Evolutionary conservation across 2,888 invertebrate genomes (phyloP), one percentile per base, ranked within the genome.

Genomic region (Zygogramma bicolorata): DNA sequence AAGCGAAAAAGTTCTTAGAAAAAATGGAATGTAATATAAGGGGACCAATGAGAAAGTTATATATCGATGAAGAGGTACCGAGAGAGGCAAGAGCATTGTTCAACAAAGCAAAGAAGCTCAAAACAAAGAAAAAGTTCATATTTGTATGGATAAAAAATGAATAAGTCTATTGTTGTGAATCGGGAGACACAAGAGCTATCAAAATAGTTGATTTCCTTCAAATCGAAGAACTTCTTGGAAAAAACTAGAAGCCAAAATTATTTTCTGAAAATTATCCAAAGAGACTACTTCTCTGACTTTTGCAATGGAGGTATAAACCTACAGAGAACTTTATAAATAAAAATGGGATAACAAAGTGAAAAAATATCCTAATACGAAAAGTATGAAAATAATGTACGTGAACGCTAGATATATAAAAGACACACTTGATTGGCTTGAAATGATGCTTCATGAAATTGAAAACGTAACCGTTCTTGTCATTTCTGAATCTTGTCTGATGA

Each of bases 101-200:
- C 10, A 58, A 58, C 27, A 58, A 58, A 58, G 58, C 58, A 58
- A 58, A 58, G 29, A 58, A 58, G 31, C 58, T 58, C 58, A 58
- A 58, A 58, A 58, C 29, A 20, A 10, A 22, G 58, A 58, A 29
- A 58, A 58, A 13, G 29, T 58, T 31, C n/a, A 58, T 6, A 57
- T 57, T 57, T 22, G 57, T 61, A 61, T 57, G 22, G 57, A 57
- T 25, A 57, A 57, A 57, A 57, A 25, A 57, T 57, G 25, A 25
- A 57, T 25, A 4, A 25, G 57, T 57, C 25, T 57, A 57, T 57
- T 57, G 57, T 27, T 57, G 57, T 57, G 57, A 57, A 57, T 57
- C 57, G n/a, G 57, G 22, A 57, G 27, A 57, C 22, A 57, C 57
- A 57, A 57, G 57, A 57, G 57, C 57, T 57, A 22, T 57, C 57